Percentiles rank a stretch among this genome's conserved stretches.
Evolutionary conservation across 2,797 vertebrate species (phyloP).

Genomic region (Okamejei kenojei): DNA sequence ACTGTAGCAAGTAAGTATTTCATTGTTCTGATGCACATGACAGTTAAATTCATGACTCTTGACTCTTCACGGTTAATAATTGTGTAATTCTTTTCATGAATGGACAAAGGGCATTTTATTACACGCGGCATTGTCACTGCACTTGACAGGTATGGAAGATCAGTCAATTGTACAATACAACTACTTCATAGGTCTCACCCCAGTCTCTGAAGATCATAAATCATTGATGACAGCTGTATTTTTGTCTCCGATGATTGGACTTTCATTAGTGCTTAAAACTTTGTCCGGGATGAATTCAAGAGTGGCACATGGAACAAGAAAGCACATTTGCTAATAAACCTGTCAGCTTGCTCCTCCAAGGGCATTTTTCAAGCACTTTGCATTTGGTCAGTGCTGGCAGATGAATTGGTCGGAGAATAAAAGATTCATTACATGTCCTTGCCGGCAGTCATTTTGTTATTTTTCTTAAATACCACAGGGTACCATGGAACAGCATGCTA

Average conservation of each 20-base stretch:
- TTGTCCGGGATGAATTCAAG: not conserved
- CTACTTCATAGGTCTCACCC: not conserved
- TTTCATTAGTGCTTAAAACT: not conserved
- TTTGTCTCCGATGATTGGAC: not conserved
- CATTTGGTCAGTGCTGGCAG: constrained; percentile 11
- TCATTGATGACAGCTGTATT: not conserved
- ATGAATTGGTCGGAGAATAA: not conserved
- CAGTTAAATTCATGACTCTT: too few relatives aligned
- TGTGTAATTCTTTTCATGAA: not conserved
- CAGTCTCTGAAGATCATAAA: constrained; percentile 11
- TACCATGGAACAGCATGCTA: not conserved
- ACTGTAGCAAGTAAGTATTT: too few relatives aligned
- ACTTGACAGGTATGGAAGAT: not conserved
- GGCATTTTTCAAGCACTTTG: constrained; percentile 9
- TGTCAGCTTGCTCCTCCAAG: not conserved
- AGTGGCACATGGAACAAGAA: not conserved
- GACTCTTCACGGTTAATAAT: not conserved
- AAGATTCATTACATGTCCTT: not conserved
- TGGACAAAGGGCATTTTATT: not conserved
- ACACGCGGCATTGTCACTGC: not conserved
- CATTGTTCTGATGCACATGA: too few relatives aligned
- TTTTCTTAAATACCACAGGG: constrained; percentile 9
- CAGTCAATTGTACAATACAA: not conserved
- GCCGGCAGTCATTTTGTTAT: not conserved
- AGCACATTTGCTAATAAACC: not conserved